These are phyloP conservation scores for Meriones unguiculatus DNA, from an alignment of 2,113 vertebrate genomes.

Conservation along the genomic window DNA sequence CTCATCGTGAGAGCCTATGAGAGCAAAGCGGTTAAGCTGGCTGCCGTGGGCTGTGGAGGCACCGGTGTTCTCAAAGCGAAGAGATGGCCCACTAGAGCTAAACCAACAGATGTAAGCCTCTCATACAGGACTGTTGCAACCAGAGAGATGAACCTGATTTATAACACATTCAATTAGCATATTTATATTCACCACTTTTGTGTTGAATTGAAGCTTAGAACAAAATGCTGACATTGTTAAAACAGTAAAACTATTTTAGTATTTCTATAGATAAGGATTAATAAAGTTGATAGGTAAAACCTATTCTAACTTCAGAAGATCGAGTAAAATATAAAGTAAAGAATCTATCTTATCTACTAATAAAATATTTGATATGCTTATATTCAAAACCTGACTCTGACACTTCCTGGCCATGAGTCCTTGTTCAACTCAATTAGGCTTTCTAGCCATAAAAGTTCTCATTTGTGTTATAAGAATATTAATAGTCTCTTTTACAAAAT, in stretches of 20 bases:
- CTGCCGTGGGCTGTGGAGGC: neutral
- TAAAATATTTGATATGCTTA: conserved; percentile 30
- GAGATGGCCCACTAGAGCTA: neutral
- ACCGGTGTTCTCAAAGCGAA: neutral
- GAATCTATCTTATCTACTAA: conserved; percentile 1
- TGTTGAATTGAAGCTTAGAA: neutral
- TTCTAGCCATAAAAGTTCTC: conserved; percentile 32
- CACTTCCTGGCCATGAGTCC: neutral
- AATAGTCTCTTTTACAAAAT: conserved; percentile 10
- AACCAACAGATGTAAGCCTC: neutral
- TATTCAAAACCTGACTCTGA: neutral
- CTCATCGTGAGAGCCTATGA: neutral
- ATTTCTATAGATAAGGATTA: neutral
- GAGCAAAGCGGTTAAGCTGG: neutral
- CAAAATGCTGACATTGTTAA: neutral
- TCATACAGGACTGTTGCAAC: neutral
- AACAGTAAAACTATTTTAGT: neutral
- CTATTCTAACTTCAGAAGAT: conserved; percentile 21
- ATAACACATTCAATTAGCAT: conserved; percentile 41
- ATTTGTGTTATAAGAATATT: conserved; percentile 29
- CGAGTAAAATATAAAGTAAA: conserved; percentile 24
- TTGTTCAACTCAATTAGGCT: conserved; percentile 46
- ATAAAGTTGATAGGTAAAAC: neutral
- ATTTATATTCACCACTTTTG: neutral
- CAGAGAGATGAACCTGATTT: neutral